Conservation (phyloP, 2,888 invertebrate genomes). For the Dastarcus helophoroides region DNA sequence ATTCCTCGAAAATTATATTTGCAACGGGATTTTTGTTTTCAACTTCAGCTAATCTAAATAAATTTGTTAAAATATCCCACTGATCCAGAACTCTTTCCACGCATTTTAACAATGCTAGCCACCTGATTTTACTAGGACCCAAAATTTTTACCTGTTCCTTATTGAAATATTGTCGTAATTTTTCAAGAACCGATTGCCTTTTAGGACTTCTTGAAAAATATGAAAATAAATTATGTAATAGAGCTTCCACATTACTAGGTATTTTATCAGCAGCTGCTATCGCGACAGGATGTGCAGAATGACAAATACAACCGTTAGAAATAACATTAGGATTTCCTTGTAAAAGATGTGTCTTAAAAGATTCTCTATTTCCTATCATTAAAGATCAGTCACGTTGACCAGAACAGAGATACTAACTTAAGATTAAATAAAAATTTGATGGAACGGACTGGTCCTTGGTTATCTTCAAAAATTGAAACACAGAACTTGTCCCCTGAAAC, state of each 20-base stretch:
- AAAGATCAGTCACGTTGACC: too few relatives aligned
- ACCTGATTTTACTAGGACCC: neutral
- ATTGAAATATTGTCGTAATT: too few relatives aligned
- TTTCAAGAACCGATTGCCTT: neutral
- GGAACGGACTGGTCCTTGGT: too few relatives aligned
- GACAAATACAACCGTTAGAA: too few relatives aligned
- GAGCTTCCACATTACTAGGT: neutral
- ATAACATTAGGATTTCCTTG: too few relatives aligned
- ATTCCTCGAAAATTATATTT: neutral
- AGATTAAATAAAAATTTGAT: too few relatives aligned
- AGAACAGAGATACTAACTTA: too few relatives aligned
- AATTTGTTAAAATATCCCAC: slow-evolving; percentile 1
- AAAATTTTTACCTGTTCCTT: too few relatives aligned
- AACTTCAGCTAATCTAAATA: neutral
- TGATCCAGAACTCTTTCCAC: neutral
- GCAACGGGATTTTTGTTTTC: neutral
- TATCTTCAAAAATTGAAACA: too few relatives aligned
- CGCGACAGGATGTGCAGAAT: neutral
- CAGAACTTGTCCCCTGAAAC: too few relatives aligned
- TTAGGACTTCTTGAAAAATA: slow-evolving; percentile 1
- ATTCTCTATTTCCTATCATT: too few relatives aligned
- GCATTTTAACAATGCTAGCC: neutral
- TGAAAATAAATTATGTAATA: neutral
- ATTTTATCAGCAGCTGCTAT: neutral
- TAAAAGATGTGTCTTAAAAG: too few relatives aligned